These are phyloP conservation scores for Apistogramma diplotaenia DNA, from an alignment of 2,113 vertebrate genomes.

Conservation along the genomic window DNA sequence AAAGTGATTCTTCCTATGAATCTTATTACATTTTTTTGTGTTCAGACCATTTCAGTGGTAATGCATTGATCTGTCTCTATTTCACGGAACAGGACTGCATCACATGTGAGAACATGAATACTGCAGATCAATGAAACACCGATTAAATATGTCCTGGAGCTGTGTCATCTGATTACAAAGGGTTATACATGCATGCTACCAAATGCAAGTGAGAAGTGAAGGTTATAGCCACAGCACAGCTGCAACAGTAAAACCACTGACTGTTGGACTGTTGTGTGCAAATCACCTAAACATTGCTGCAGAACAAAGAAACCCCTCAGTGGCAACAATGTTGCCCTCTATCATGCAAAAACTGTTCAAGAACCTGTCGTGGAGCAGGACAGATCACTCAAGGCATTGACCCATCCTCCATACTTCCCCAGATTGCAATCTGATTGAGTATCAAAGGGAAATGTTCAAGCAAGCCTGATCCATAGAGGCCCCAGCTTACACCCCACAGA, in stretches of 20 bases:
- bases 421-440: background rate
- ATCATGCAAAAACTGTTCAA: background rate
- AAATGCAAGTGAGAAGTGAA: background rate
- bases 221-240: background rate
- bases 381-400: background rate
- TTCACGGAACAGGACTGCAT: constrained; percentile 2
- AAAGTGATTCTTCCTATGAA: background rate
- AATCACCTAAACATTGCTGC: background rate
- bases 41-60: background rate
- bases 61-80: constrained; percentile 37
- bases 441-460: background rate
- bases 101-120: constrained; percentile 24
- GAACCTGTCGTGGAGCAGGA: background rate
- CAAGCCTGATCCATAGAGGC: background rate
- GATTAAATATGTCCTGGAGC: constrained; percentile 41
- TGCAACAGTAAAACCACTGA: background rate
- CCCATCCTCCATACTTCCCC: background rate
- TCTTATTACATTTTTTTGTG: background rate
- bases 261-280: background rate
- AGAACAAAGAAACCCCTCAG: background rate
- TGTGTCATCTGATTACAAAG: constrained; percentile 25
- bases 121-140: constrained; percentile 43
- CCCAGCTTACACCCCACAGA: background rate
- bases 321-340: too few species aligned
- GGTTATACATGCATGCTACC: background rate